Base-by-base conservation (phyloP, 2,113 vertebrate genomes). In the Jaculus jaculus region DNA sequence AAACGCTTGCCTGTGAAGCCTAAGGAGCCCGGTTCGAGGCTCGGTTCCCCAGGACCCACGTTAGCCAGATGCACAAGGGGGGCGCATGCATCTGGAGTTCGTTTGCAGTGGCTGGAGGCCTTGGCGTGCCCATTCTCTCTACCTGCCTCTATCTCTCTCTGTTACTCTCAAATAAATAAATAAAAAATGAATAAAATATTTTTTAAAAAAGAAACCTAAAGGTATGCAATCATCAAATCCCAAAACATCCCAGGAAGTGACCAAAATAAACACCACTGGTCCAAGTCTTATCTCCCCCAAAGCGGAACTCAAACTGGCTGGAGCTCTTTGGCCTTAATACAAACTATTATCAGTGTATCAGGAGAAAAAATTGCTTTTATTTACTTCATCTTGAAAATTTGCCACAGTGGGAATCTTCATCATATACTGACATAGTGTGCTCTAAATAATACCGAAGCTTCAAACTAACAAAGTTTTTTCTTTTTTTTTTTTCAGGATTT, bases 131-230 rank as follows among this genome's bases (percentile, higher is more conserved):
- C n/a, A n/a, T n/a, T n/a, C n/a, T n/a, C n/a, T n/a, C n/a, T n/a
- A n/a, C n/a, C n/a, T n/a, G n/a, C n/a, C n/a, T n/a, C n/a, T n/a
- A n/a, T n/a, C n/a, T n/a, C n/a, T n/a, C n/a, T n/a, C n/a, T n/a
- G n/a, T n/a, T n/a, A n/a, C n/a, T n/a, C n/a, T n/a, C n/a, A n/a
- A n/a, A n/a, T n/a, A n/a, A n/a, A n/a, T n/a, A n/a, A n/a, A n/a
- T n/a, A n/a, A n/a, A n/a, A n/a, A n/a, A n/a, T n/a, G n/a, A n/a
- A n/a, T n/a, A n/a, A n/a, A n/a, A n/a, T n/a, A n/a, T n/a, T n/a
- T n/a, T n/a, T 93, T 42, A 79, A 96, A 96, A 97, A 95, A 96
- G 88, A 84, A 87, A 17, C 7, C 28, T 42, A 30, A 39, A 82
- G 47, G 21, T 73, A 34, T 91, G 84, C 81, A 79, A 85, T 89